Conservation (phyloP, 2,797 vertebrate species). For the Anguilla marmorata region DNA sequence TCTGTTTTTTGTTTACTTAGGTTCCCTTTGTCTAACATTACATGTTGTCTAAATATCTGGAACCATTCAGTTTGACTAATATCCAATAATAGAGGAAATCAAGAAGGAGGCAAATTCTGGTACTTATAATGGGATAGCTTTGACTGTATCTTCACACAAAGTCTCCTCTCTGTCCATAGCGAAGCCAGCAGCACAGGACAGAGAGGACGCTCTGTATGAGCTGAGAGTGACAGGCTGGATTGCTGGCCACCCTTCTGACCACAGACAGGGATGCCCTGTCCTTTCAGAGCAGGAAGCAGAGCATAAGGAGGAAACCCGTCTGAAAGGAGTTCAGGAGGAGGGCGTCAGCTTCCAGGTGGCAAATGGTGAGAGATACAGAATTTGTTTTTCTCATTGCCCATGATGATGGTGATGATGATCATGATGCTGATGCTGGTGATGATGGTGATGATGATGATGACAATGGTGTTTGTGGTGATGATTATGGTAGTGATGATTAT, state of each 20-base stretch:
- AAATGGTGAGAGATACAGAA: constrained; percentile 21
- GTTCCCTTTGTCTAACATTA: no score
- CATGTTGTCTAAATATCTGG: no score
- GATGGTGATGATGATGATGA: not conserved
- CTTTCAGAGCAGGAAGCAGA: not conserved
- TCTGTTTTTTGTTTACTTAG: no score
- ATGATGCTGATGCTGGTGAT: not conserved
- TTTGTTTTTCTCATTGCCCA: not conserved
- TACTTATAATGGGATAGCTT: not conserved
- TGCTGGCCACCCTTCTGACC: not conserved
- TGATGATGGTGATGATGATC: not conserved
- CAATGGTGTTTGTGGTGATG: not conserved
- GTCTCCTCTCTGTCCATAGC: not conserved
- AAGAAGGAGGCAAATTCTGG: no score
- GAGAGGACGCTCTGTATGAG: not conserved
- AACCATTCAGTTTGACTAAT: no score
- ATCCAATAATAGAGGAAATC: no score
- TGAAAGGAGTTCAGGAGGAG: not conserved
- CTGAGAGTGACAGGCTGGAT: constrained; percentile 13
- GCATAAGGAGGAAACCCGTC: not conserved
- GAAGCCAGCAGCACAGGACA: not conserved
- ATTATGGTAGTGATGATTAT: not conserved
- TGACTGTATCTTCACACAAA: not conserved
- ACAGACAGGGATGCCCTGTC: not conserved
- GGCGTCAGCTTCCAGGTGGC: not conserved